A percentile compares a stretch with the other conserved stretches of the same genome.
Conservation (phyloP, 2,797 vertebrate species). For the Threskiornis aethiopicus region DNA sequence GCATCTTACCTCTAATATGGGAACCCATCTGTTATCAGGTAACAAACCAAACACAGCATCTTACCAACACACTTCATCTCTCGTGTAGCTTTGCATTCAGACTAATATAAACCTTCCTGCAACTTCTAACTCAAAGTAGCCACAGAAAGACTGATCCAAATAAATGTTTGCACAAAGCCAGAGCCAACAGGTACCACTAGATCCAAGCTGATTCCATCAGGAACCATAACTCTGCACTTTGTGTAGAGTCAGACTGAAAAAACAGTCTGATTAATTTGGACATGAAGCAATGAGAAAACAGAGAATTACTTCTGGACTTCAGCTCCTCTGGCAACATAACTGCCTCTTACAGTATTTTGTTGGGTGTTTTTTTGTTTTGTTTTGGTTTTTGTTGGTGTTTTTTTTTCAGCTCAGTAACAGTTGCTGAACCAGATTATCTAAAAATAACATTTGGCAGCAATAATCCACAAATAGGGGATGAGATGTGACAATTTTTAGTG, state of each 20-base stretch:
- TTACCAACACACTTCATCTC: neutral
- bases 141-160: neutral
- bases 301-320: neutral
- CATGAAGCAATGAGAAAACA: neutral
- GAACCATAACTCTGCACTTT: neutral
- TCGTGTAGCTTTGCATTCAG: neutral
- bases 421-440: neutral
- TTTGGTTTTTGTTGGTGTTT: too few species aligned
- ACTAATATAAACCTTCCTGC: neutral
- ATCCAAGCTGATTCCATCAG: neutral
- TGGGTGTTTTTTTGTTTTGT: neutral
- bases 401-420: neutral
- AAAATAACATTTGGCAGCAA: neutral
- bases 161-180: neutral
- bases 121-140: neutral
- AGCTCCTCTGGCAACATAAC: neutral
- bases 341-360: neutral
- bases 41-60: neutral
- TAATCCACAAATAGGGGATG: neutral
- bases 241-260: neutral
- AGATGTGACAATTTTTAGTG: neutral
- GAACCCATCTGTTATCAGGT: neutral
- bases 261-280: neutral
- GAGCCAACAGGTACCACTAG: neutral
- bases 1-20: neutral